These are phyloP conservation scores for Dendroctonus valens DNA, from an alignment of 1,140 invertebrate genomes.

Conservation along the genomic window DNA sequence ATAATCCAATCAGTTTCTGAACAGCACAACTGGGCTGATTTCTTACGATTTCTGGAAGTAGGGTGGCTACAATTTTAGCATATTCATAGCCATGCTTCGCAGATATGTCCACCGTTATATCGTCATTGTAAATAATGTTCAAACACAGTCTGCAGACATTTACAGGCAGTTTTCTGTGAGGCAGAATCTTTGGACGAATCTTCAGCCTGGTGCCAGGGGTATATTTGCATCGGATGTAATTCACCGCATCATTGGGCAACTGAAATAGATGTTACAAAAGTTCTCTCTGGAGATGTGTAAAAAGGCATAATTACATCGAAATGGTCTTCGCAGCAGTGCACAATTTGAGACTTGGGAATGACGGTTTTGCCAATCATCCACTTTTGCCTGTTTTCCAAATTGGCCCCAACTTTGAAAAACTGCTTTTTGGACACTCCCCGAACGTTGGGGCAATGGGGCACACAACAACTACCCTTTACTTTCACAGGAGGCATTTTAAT, in stretches of 20 bases:
- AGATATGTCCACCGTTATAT: slow-evolving; percentile 10
- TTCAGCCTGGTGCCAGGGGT: slow-evolving; percentile 11
- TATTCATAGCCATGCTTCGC: slow-evolving; percentile 3
- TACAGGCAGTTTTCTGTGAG: slow-evolving; percentile 10
- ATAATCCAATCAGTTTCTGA: background rate
- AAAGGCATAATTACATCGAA: slow-evolving; percentile 9
- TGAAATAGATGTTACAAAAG: background rate
- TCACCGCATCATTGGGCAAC: slow-evolving; percentile 17
- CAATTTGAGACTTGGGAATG: slow-evolving; percentile 4
- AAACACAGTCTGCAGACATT: slow-evolving; percentile 19
- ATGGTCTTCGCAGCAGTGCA: slow-evolving; percentile 22
- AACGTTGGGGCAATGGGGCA: slow-evolving; percentile 8
- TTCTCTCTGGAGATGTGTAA: background rate
- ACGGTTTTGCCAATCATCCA: slow-evolving; percentile 3
- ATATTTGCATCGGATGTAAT: slow-evolving; percentile 20
- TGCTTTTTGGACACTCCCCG: slow-evolving; percentile 9
- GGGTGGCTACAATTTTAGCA: slow-evolving; percentile 4
- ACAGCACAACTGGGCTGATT: background rate
- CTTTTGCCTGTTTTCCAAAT: slow-evolving; percentile 15
- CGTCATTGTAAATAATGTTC: slow-evolving; percentile 5
- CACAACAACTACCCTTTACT: slow-evolving; percentile 12
- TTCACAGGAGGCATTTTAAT: slow-evolving; percentile 9
- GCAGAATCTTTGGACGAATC: slow-evolving; percentile 6
- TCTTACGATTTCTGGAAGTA: slow-evolving; percentile 12
- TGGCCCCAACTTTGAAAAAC: slow-evolving; percentile 16